These are phyloP conservation scores for Erannis defoliaria DNA, from an alignment of 2,888 invertebrate species.

Conservation along the genomic window DNA sequence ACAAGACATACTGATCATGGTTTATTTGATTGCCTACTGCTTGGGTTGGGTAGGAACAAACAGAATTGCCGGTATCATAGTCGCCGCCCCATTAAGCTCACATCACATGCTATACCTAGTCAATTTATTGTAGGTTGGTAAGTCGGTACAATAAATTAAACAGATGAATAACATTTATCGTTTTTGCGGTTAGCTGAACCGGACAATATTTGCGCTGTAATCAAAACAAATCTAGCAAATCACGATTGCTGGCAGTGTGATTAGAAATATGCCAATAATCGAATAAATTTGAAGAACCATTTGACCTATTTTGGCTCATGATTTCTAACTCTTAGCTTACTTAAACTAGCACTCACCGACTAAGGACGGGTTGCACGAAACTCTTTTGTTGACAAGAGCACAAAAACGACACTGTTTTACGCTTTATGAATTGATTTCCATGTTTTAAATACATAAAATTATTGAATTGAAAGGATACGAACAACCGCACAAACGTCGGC, in stretches of 20 bases:
- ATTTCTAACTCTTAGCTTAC: constrained; percentile 45
- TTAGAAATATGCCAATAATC: constrained; percentile 55
- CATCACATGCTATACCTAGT: constrained; percentile 7
- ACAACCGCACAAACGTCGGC: constrained; percentile 8
- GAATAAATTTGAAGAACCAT: constrained; percentile 61
- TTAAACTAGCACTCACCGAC: constrained; percentile 53
- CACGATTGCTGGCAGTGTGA: constrained; percentile 29
- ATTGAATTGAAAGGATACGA: constrained; percentile 56
- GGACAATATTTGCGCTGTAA: constrained; percentile 24
- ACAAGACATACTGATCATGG: no score
- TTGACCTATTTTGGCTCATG: constrained; percentile 65
- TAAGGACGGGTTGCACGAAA: constrained; percentile 21
- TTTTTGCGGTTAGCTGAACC: not conserved
- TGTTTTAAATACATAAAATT: constrained; percentile 47
- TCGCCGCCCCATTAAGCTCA: not conserved
- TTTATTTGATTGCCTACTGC: no score
- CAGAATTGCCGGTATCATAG: not conserved
- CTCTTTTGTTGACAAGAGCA: constrained; percentile 11
- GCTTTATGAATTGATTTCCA: constrained; percentile 49
- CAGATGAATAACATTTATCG: not conserved
- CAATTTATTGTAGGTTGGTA: constrained; percentile 3
- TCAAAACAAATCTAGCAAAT: constrained; percentile 34
- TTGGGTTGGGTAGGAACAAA: no score
- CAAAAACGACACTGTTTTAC: constrained; percentile 56
- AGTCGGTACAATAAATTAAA: constrained; percentile 10